phyloP scores from a whole-genome alignment of 2,113 vertebrate species.

The Dasyornis broadbenti region DNA sequence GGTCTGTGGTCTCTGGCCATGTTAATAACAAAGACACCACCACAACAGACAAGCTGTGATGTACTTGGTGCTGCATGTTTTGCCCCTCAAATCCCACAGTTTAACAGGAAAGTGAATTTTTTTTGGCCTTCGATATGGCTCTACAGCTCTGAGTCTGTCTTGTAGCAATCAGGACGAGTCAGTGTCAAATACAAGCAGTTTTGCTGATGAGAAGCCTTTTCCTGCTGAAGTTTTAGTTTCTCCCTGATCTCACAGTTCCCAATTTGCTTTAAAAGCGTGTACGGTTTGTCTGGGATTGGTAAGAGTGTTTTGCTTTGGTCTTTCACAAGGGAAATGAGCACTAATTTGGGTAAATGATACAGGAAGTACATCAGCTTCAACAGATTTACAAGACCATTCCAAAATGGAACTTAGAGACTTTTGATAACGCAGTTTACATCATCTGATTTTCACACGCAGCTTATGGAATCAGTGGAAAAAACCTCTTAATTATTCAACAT shows the following conservation, averaged over 20 bases:
- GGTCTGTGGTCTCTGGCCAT: neutral
- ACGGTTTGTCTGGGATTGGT: neutral
- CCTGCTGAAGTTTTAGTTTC: neutral
- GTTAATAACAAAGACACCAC: neutral
- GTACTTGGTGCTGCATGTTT: neutral
- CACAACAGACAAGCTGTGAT: neutral
- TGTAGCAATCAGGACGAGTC: neutral
- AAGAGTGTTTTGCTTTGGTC: neutral
- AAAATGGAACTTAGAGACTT: neutral
- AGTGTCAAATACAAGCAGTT: neutral
- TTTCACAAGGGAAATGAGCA: neutral
- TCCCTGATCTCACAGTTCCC: neutral
- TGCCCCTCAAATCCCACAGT: neutral
- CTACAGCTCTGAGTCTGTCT: neutral
- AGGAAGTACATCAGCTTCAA: neutral
- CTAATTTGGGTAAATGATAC: neutral
- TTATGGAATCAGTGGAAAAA: neutral
- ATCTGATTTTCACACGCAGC: neutral
- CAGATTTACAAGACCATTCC: neutral
- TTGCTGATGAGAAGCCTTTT: neutral
- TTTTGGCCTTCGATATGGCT: neutral
- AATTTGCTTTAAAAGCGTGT: neutral
- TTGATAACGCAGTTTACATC: neutral
- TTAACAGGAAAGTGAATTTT: neutral
- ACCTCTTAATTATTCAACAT: neutral